phyloP scores from a whole-genome alignment of 1,140 invertebrate species.

The Macrostomum lignano region DNA sequence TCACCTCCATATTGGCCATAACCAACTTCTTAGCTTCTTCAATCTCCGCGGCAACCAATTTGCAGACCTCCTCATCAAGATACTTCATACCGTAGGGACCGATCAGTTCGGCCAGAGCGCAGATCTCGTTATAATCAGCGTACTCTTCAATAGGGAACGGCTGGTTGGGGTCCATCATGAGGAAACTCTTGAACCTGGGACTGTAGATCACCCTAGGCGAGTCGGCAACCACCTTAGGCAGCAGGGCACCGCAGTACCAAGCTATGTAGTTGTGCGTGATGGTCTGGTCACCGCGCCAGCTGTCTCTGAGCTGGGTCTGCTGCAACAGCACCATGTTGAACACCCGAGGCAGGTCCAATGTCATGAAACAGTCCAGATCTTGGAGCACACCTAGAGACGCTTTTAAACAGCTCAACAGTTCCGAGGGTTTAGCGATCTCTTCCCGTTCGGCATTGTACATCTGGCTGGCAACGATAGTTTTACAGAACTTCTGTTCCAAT shows the following conservation, averaged over 20 bases:
- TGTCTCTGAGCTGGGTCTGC: slow-evolving; percentile 77
- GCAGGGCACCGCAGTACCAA: slow-evolving; percentile 64
- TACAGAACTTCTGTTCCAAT: slow-evolving; percentile 48
- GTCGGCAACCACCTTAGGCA: no score
- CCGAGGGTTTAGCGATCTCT: slow-evolving; percentile 93
- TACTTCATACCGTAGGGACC: slow-evolving; percentile 94
- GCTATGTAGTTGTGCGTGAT: slow-evolving; percentile 4
- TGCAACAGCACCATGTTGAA: slow-evolving; percentile 93
- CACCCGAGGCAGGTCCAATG: slow-evolving; percentile 83
- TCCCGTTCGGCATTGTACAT: slow-evolving; percentile 82
- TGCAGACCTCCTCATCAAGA: slow-evolving; percentile 71
- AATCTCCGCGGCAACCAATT: no score
- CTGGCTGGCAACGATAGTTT: slow-evolving; percentile 79
- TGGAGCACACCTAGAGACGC: slow-evolving; percentile 95
- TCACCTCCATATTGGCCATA: slow-evolving; percentile 35
- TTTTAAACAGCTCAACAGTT: slow-evolving; percentile 63
- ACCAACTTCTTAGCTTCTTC: slow-evolving; percentile 1
- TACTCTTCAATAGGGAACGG: slow-evolving; percentile 93
- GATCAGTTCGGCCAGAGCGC: slow-evolving; percentile 77
- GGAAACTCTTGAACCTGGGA: no score
- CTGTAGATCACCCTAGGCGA: no score
- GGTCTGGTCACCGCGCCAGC: slow-evolving; percentile 7
- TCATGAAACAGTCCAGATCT: slow-evolving; percentile 83
- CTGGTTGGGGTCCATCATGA: no score
- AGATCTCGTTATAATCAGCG: slow-evolving; percentile 80